phyloP scores from a whole-genome alignment of 30 jellyfish, hydroid and myxozoan species.

The Sanderia malayensis region DNA sequence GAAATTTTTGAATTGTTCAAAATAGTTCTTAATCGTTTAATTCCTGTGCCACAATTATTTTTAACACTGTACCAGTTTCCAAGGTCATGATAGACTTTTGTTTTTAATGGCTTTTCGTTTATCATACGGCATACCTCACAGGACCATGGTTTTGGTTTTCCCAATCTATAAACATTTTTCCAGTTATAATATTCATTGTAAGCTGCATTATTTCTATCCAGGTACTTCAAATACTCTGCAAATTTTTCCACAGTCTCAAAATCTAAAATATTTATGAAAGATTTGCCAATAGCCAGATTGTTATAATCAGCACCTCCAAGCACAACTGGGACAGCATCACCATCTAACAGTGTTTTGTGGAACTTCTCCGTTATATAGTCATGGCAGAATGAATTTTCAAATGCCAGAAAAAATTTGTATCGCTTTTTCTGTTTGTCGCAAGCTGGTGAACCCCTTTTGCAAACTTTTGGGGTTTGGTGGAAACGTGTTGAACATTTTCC shows the following conservation, averaged over 20 bases:
- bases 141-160: slow-evolving; percentile 71
- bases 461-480: slow-evolving; percentile 58
- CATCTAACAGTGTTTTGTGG: slow-evolving; percentile 69
- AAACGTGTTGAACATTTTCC: slow-evolving; percentile 77
- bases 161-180: slow-evolving; percentile 36
- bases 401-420: slow-evolving; percentile 82
- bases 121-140: slow-evolving; percentile 70
- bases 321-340: slow-evolving; percentile 77
- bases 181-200: slow-evolving; percentile 65
- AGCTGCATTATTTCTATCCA: slow-evolving; percentile 73
- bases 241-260: slow-evolving; percentile 68
- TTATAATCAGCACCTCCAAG: slow-evolving; percentile 77
- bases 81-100: slow-evolving; percentile 43
- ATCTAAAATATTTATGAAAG: slow-evolving; percentile 51
- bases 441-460: slow-evolving; percentile 5
- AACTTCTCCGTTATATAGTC: slow-evolving; percentile 75
- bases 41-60: slow-evolving; percentile 64
- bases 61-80: slow-evolving; percentile 64
- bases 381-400: slow-evolving; percentile 74
- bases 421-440: slow-evolving; percentile 45
- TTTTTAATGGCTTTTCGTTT: slow-evolving; percentile 19
- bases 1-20: slow-evolving; percentile 66
- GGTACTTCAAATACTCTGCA: slow-evolving; percentile 46
- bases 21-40: slow-evolving; percentile 41
- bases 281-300: slow-evolving; percentile 45